Conservation (phyloP, 2,113 vertebrate species). For the Fukomys damarensis region DNA sequence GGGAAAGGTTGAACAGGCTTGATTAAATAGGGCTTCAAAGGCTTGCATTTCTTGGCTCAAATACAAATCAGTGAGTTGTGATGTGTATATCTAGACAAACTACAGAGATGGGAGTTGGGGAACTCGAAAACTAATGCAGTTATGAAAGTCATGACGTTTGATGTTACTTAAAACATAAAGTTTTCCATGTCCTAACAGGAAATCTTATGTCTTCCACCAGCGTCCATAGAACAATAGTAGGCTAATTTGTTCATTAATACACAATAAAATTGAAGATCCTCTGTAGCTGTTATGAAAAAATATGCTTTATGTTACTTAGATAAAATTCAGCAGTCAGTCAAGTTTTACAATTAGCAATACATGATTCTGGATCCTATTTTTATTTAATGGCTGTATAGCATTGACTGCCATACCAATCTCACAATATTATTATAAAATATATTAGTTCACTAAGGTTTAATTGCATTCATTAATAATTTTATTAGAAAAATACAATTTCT, state of each 20-base stretch:
- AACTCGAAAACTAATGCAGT: neutral
- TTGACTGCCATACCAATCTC: neutral
- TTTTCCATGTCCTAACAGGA: neutral
- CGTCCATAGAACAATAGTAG: neutral
- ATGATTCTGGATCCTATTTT: neutral
- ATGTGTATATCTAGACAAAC: neutral
- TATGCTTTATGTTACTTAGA: neutral
- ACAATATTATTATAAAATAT: neutral
- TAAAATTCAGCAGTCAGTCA: neutral
- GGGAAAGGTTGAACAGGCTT: neutral
- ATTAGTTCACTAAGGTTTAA: conserved; percentile 37
- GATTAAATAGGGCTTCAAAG: neutral
- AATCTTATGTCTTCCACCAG: neutral
- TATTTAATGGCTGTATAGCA: neutral
- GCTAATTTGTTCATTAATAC: neutral
- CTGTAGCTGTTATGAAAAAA: neutral
- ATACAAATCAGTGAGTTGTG: neutral
- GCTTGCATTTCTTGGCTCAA: neutral
- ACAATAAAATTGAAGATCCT: neutral
- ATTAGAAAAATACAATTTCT: conserved; percentile 22
- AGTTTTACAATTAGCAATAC: neutral
- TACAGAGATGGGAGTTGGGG: too few species aligned
- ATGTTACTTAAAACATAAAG: neutral
- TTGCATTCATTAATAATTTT: neutral
- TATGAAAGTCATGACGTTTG: neutral